Percentiles rank a stretch among this genome's conserved stretches.
These are phyloP conservation scores for Pollenia angustigena DNA, from an alignment of 2,888 invertebrate species.

Conservation along the genomic window DNA sequence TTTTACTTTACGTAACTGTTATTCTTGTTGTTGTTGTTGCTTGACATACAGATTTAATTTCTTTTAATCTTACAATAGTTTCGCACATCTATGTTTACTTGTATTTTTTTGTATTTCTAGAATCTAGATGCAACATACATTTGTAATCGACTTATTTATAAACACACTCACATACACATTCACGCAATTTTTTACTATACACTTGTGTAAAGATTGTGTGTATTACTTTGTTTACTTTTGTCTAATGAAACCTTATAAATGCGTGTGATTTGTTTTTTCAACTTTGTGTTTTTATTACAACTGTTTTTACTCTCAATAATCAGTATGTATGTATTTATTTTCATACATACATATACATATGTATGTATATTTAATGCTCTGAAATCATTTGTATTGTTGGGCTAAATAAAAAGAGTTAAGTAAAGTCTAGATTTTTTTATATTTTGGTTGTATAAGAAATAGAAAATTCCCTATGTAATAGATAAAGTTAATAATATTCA, in stretches of 20 bases:
- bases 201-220: neutral
- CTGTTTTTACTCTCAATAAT: neutral
- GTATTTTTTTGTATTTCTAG: conserved; percentile 43
- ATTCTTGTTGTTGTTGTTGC: conserved; percentile 1
- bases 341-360: no score
- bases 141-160: conserved; percentile 44
- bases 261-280: conserved; percentile 70
- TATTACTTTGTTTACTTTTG: conserved; percentile 25
- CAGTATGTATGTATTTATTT: no score
- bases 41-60: conserved; percentile 74
- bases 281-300: conserved; percentile 22
- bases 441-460: neutral
- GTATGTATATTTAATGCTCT: neutral
- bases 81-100: conserved; percentile 46
- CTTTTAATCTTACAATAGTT: conserved; percentile 74
- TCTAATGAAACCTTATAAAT: conserved; percentile 73
- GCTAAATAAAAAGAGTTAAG: conserved; percentile 18
- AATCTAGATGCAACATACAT: neutral
- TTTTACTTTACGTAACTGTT: neutral
- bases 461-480: neutral
- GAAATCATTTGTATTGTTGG: conserved; percentile 6
- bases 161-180: conserved; percentile 23
- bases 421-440: neutral
- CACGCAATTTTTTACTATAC: neutral
- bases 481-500: neutral